Percentiles rank a stretch among this genome's conserved stretches.
Conservation (phyloP, 35 echinoderm and acorn worm genomes). For the Heliocidaris tuberculata region DNA sequence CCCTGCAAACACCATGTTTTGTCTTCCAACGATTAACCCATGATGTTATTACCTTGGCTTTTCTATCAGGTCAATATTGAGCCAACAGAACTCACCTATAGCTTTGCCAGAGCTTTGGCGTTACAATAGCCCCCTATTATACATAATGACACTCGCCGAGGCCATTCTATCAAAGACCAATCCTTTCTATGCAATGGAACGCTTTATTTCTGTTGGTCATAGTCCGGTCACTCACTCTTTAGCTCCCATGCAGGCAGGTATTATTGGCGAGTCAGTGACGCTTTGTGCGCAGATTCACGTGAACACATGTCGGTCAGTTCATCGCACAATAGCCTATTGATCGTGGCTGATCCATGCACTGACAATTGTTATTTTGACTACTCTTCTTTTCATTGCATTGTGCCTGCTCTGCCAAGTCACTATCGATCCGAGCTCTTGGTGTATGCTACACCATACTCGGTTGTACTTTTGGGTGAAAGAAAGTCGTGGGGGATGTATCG, state of each 20-base stretch:
- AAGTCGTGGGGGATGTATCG: neutral
- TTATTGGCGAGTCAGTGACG: constrained; percentile 4
- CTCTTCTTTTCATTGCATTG: neutral
- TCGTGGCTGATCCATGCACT: neutral
- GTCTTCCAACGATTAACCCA: neutral
- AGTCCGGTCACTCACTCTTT: constrained; percentile 5
- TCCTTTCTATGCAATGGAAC: neutral
- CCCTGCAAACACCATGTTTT: neutral
- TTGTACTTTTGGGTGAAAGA: constrained; percentile 17
- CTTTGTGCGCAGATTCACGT: neutral
- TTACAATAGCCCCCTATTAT: neutral
- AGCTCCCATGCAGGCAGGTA: neutral
- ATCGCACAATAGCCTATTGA: neutral
- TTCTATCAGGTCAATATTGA: constrained; percentile 3
- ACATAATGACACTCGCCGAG: neutral
- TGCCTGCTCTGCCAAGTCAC: neutral
- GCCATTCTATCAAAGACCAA: neutral
- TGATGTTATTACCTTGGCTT: neutral
- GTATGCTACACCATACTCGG: neutral
- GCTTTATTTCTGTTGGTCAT: neutral
- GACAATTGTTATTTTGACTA: constrained; percentile 11
- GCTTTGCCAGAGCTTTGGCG: neutral
- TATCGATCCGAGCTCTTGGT: neutral
- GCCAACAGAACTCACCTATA: neutral
- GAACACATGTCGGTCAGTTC: constrained; percentile 13